phyloP scores from a whole-genome alignment of 2,113 vertebrate species.

The Chionis minor region DNA sequence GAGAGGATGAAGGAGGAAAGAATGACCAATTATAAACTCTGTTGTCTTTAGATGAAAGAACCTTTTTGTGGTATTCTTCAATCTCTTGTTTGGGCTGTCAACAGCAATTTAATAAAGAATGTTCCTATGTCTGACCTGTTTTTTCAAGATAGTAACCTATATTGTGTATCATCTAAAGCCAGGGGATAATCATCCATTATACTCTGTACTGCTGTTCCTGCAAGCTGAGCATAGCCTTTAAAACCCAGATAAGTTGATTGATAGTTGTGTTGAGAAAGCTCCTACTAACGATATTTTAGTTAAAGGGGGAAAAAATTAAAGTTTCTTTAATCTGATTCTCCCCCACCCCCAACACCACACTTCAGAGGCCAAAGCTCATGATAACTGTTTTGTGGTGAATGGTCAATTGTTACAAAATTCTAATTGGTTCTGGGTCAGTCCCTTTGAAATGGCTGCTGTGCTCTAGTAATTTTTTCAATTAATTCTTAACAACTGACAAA shows the following conservation, averaged over 20 bases:
- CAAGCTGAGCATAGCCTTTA: conserved; percentile 58
- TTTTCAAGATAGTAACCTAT: conserved; percentile 78
- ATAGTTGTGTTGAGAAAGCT: conserved; percentile 48
- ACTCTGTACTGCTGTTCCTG: conserved; percentile 17
- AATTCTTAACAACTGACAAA: conserved; percentile 86
- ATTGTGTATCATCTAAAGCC: conserved; percentile 70
- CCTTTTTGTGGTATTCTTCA: conserved; percentile 75
- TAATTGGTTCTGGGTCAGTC: conserved; percentile 88
- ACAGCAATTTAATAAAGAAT: conserved; percentile 80
- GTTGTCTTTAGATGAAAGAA: conserved; percentile 81
- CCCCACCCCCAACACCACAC: conserved; percentile 71
- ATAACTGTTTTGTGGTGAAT: conserved; percentile 77
- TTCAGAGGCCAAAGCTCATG: conserved; percentile 76
- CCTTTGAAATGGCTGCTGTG: conserved; percentile 76
- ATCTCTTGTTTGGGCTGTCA: conserved; percentile 81
- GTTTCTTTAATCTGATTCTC: conserved; percentile 70
- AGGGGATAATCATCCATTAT: conserved; percentile 60
- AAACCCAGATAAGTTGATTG: conserved; percentile 57
- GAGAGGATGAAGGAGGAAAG: conserved; percentile 66
- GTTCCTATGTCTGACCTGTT: conserved; percentile 77
- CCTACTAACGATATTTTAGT: conserved; percentile 61
- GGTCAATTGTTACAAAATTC: conserved; percentile 83
- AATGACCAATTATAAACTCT: conserved; percentile 79
- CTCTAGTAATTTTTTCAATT: conserved; percentile 86
- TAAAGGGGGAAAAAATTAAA: conserved; percentile 38